Evolutionary conservation across 2,888 invertebrate species (phyloP).

Genomic region (Diadromus collaris): DNA sequence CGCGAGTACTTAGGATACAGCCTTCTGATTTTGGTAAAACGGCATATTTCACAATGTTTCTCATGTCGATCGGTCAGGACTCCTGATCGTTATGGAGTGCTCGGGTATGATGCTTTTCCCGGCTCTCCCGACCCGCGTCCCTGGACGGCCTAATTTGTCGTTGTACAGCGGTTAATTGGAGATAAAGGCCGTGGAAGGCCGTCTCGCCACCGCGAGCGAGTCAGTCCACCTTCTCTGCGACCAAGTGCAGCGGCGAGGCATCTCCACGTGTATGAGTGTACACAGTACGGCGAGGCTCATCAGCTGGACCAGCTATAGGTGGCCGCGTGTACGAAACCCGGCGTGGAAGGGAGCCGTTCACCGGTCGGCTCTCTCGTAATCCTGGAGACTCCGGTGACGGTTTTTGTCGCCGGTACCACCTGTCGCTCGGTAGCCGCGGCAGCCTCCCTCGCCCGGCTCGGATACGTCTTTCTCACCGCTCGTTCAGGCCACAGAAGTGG

Average conservation of each 20-base stretch:
- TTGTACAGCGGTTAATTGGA: constrained; percentile 70
- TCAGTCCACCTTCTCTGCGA: constrained; percentile 16
- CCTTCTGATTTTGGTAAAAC: too few species aligned
- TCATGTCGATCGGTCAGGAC: constrained; percentile 13
- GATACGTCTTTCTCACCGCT: constrained; percentile 51
- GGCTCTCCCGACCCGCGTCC: neutral
- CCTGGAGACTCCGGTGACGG: constrained; percentile 67
- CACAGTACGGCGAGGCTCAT: constrained; percentile 38
- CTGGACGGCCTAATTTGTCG: constrained; percentile 73
- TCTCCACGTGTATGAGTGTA: neutral
- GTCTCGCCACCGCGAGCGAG: constrained; percentile 23
- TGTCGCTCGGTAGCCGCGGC: constrained; percentile 70
- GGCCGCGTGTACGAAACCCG: constrained; percentile 59
- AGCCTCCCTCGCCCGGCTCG: constrained; percentile 60
- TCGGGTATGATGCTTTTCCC: constrained; percentile 7
- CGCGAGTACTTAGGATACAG: too few species aligned
- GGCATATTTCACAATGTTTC: constrained; percentile 4
- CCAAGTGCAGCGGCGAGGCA: neutral
- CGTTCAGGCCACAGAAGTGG: constrained; percentile 12
- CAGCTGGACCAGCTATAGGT: constrained; percentile 14
- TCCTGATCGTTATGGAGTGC: constrained; percentile 31
- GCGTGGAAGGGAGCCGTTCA: constrained; percentile 17
- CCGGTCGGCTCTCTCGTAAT: constrained; percentile 64
- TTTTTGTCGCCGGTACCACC: constrained; percentile 73
- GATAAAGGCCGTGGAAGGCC: constrained; percentile 63